Evolutionary conservation across 2,888 invertebrate species (phyloP), one percentile per base, ranked within the genome.

Genomic region (Cataglyphis albicans): DNA sequence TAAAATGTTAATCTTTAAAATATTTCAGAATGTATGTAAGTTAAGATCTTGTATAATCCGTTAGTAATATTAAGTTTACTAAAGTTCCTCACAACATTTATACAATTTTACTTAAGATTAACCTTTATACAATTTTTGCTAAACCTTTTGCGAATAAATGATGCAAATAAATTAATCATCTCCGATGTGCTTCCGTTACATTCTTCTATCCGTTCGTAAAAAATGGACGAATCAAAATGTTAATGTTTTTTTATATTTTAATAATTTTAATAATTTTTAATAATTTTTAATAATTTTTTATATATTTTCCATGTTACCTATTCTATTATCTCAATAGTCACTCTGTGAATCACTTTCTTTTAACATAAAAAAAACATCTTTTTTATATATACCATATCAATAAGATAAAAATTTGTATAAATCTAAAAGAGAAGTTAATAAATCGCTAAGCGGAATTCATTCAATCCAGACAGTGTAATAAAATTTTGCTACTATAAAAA

Each of bases 81-180:
- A 18, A 64, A 75, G 32, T 65, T 65, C 18, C 25, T 75, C 12
- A 52, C 7, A 35, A 64, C 48, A 67, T 72, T 70, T 80, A 70
- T 72, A 80, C 59, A 73, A 73, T 63, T 80, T 73, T 80, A 80
- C 35, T 59, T 67, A 57, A 70, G 12, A 59, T 80, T 80, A 61
- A 70, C 41, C 74, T 80, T 73, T 81, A 75, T 75, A 81, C 81
- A 81, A 38, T n/a, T 64, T 75, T 74, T 81, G 75, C 44, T 78
- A 61, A 80, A 44, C 15, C 35, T 78, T 78, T 61, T 72, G 29
- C 12, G 0, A 74, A 74, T 75, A 74, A 81, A 81, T 18, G 35
- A 75, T 64, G 4, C 32, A 73, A 25, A 76, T 25, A 52, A 15
- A 65, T 48, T 6, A 59, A 65, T 44, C 21, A 3, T 6, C 1